Evolutionary conservation across 2,888 invertebrate species (phyloP).

Genomic region (Drosophila suboccidentalis): DNA sequence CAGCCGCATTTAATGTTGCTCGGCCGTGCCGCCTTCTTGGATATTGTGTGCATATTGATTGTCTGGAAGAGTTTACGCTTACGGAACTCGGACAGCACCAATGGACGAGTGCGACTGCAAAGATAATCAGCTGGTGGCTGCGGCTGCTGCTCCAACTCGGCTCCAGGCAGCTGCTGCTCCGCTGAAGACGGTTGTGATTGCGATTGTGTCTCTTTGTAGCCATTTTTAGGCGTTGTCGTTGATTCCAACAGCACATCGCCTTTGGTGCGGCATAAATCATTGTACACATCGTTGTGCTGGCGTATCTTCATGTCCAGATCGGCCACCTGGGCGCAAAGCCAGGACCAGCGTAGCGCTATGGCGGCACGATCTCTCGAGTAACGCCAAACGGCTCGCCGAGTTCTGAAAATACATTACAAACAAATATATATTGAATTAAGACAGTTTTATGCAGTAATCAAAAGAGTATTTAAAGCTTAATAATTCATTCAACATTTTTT

Average conservation of each 20-base stretch:
- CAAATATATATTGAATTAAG: not conserved
- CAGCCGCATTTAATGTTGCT: constrained; percentile 91
- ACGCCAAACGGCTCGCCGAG: constrained; percentile 93
- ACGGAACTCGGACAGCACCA: constrained; percentile 88
- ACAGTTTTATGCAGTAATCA: not conserved
- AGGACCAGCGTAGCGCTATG: constrained; percentile 95
- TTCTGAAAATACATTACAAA: constrained; percentile 86
- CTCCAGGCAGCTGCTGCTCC: not conserved
- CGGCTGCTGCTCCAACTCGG: constrained; percentile 23
- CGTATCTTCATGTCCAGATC: constrained; percentile 96
- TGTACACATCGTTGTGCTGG: constrained; percentile 93
- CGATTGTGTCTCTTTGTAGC: constrained; percentile 48
- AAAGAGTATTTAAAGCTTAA: no score
- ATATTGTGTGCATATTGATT: constrained; percentile 92
- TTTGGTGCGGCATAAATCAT: constrained; percentile 88
- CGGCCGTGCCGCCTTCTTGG: constrained; percentile 93
- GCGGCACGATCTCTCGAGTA: constrained; percentile 92
- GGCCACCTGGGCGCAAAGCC: constrained; percentile 96
- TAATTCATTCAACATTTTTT: no score
- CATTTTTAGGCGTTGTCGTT: constrained; percentile 54
- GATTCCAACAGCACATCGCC: constrained; percentile 86
- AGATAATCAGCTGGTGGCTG: constrained; percentile 39
- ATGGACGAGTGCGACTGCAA: constrained; percentile 89
- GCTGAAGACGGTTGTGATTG: not conserved
- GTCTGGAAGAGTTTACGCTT: constrained; percentile 92